A percentile compares a stretch with the other conserved stretches of the same genome.
Conservation (phyloP, 2,797 vertebrate species). For the Knipowitschia caucasica region DNA sequence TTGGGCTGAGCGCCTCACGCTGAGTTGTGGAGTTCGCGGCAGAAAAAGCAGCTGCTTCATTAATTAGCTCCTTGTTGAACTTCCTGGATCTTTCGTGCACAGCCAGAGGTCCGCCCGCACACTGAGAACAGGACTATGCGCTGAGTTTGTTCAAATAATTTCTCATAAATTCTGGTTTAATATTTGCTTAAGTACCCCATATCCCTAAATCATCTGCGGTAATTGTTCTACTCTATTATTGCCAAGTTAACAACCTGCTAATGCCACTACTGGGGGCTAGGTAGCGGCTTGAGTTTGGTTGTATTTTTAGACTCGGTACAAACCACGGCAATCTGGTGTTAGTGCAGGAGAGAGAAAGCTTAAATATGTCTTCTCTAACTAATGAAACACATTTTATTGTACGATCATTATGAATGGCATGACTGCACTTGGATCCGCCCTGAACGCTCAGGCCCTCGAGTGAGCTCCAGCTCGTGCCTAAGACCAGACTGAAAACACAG, state of each 20-base stretch:
- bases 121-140: constrained; percentile 6
- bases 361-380: too few relatives aligned
- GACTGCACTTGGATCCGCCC: too few relatives aligned
- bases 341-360: too few relatives aligned
- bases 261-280: background rate
- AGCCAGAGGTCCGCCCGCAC: background rate
- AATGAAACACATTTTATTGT: too few relatives aligned
- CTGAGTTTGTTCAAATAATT: constrained; percentile 9
- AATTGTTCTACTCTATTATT: constrained; percentile 6
- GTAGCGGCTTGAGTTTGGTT: background rate
- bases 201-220: constrained; percentile 5
- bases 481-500: too few relatives aligned
- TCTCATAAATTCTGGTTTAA: constrained; percentile 8
- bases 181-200: constrained; percentile 6
- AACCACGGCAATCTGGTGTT: background rate
- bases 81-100: constrained; percentile 5
- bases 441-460: too few relatives aligned
- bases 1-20: constrained; percentile 1
- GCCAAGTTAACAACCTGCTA: background rate
- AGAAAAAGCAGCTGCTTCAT: constrained; percentile 5
- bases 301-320: background rate
- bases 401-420: too few relatives aligned
- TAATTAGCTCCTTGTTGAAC: constrained; percentile 12
- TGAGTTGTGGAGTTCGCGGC: constrained; percentile 7
- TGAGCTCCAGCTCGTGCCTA: too few relatives aligned